Evolutionary conservation across 1,140 invertebrate genomes (phyloP).

Genomic region (Asbolus verrucosus): DNA sequence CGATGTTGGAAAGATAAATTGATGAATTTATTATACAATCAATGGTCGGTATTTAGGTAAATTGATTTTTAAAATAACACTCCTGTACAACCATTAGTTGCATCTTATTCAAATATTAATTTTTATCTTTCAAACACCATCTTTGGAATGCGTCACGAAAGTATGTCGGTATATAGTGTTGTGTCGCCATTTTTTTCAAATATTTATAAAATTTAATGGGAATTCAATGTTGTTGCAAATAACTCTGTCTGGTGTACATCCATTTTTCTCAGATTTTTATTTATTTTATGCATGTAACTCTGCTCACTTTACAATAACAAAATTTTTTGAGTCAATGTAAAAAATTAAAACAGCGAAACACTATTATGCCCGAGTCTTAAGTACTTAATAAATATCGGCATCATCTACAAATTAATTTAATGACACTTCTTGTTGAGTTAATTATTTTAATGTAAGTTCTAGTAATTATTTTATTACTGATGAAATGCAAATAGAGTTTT

Average conservation of each 20-base stretch:
- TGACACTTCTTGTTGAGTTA: slow-evolving; percentile 11
- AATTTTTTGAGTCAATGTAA: not conserved
- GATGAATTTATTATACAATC: slow-evolving; percentile 45
- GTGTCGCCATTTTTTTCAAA: slow-evolving; percentile 31
- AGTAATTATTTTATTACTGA: slow-evolving; percentile 36
- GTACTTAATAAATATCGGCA: slow-evolving; percentile 19
- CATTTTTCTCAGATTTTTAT: slow-evolving; percentile 19
- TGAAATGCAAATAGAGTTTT: slow-evolving; percentile 27
- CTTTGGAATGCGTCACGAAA: slow-evolving; percentile 20
- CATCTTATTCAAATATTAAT: slow-evolving; percentile 37
- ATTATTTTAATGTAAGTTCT: slow-evolving; percentile 24
- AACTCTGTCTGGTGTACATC: slow-evolving; percentile 10
- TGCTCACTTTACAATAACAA: not conserved
- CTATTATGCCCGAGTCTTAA: not conserved
- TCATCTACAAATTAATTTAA: slow-evolving; percentile 24
- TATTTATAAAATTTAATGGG: slow-evolving; percentile 31
- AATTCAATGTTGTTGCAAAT: slow-evolving; percentile 28
- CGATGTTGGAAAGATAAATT: slow-evolving; percentile 33
- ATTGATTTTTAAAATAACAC: slow-evolving; percentile 45
- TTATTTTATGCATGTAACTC: not conserved
- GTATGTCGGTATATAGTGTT: slow-evolving; percentile 18
- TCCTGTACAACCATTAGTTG: slow-evolving; percentile 32
- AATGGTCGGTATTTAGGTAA: slow-evolving; percentile 36
- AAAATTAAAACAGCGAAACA: slow-evolving; percentile 15
- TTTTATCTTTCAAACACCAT: slow-evolving; percentile 18